Evolutionary conservation across 2,113 vertebrate genomes (phyloP), one percentile per base, ranked within the genome.

Genomic region (Meles meles): DNA sequence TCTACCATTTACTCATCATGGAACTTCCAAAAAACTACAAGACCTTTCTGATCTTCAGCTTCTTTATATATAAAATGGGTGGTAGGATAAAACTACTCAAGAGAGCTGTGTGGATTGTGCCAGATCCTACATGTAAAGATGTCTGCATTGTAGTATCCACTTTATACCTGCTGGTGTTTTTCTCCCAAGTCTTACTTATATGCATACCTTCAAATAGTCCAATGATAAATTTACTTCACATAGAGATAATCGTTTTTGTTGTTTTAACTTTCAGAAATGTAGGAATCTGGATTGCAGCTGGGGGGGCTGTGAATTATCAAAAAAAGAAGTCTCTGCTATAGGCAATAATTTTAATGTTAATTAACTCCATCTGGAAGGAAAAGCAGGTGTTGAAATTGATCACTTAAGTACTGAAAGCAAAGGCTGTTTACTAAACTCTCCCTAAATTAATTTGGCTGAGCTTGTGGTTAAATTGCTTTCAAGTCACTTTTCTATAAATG

Each of bases 311-410:
- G 82, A 90, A 37, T 96, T 97, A 97, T 97, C 85, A 94, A 92
- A 94, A 96, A 96, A 88, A 84, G n/a, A 88, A 79, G 23, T 76
- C 84, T 96, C 52, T 92, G 72, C 91, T 98, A 97, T 96, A 91
- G 94, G 97, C 95, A 97, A 96, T 96, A 93, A 98, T 96, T 96
- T 98, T 98, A 98, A 97, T 97, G 97, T 98, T 98, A 98, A 98
- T 98, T 98, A 98, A 96, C 97, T 97, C 97, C 97, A 97, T 97
- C 97, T 98, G 97, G 97, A 96, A 96, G 93, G 94, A 97, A 97
- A 98, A 98, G 72, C 98, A 98, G 98, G 97, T 98, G 97, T 98
- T 97, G 93, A 92, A 98, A 98, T 96, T 97, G 97, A 97, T 98
- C 97, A 96, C 96, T 97, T 98, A 97, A 97, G 85, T 97, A 97